Evolutionary conservation across 2,888 invertebrate genomes (phyloP).

Genomic region (Agriopis aurantiaria): DNA sequence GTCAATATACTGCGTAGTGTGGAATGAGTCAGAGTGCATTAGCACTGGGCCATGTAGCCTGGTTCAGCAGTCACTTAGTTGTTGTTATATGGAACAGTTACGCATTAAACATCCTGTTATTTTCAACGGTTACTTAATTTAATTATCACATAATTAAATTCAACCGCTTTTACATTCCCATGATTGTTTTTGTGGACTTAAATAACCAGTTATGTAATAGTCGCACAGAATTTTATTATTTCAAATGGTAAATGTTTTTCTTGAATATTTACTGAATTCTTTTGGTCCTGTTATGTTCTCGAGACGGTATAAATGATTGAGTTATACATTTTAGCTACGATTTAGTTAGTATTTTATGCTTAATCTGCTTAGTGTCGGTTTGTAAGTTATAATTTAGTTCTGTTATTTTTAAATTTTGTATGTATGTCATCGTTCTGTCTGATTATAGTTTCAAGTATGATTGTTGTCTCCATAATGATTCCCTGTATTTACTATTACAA

Average conservation of each 20-base stretch:
- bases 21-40: conserved; percentile 14
- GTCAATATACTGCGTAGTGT: conserved; percentile 9
- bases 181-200: conserved; percentile 1
- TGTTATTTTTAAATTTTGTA: too few species aligned
- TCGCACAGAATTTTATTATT: neutral
- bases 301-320: neutral
- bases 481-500: too few species aligned
- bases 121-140: conserved; percentile 1
- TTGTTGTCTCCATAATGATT: too few species aligned
- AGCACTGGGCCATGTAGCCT: conserved; percentile 4
- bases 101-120: conserved; percentile 1
- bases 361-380: too few species aligned
- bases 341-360: neutral
- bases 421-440: too few species aligned
- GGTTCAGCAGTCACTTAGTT: conserved; percentile 7
- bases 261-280: neutral
- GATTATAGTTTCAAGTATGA: too few species aligned
- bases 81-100: conserved; percentile 1
- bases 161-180: conserved; percentile 1
- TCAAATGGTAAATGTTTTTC: neutral
- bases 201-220: conserved; percentile 7
- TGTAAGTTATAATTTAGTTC: too few species aligned
- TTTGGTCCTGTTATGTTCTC: neutral
- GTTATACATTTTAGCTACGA: neutral
- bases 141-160: neutral